These are phyloP conservation scores for Thaumatotibia leucotreta DNA, from an alignment of 1,140 invertebrate species.

Conservation along the genomic window DNA sequence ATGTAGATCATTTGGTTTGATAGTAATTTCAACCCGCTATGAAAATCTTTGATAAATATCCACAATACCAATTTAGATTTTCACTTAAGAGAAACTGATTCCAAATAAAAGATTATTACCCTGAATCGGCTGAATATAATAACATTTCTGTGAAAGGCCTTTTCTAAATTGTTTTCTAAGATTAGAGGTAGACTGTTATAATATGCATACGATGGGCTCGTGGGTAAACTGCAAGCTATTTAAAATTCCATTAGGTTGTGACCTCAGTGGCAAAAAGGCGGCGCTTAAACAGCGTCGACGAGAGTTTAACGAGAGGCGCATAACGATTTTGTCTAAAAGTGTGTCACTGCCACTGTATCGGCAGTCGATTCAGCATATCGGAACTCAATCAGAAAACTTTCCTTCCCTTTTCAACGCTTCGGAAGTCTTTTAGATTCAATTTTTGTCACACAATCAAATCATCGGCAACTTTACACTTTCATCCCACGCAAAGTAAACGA, in stretches of 20 bases:
- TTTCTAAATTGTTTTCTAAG: neutral
- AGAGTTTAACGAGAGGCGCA: slow-evolving; percentile 4
- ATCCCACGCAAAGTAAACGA: neutral
- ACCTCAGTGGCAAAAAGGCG: slow-evolving; percentile 7
- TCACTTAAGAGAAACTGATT: neutral
- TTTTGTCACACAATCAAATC: neutral
- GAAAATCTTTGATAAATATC: neutral
- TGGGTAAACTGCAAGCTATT: slow-evolving; percentile 8
- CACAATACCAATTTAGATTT: neutral
- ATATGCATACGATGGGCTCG: neutral
- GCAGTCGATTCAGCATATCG: neutral
- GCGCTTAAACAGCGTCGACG: neutral
- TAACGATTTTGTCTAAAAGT: slow-evolving; percentile 2
- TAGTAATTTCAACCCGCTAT: too few species aligned
- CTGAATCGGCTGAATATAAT: too few species aligned
- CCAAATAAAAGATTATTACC: neutral
- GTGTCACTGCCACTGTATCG: slow-evolving; percentile 8
- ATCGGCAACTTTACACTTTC: neutral
- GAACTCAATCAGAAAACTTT: neutral
- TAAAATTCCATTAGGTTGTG: slow-evolving; percentile 11
- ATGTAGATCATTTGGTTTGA: too few species aligned
- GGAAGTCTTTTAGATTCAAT: neutral
- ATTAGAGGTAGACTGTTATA: neutral
- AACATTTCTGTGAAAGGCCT: too few species aligned
- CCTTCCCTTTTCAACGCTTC: neutral